A percentile compares a stretch with the other conserved stretches of the same genome.
phyloP scores from a whole-genome alignment of 2,797 vertebrate species.

The Emydoidea blandingii region DNA sequence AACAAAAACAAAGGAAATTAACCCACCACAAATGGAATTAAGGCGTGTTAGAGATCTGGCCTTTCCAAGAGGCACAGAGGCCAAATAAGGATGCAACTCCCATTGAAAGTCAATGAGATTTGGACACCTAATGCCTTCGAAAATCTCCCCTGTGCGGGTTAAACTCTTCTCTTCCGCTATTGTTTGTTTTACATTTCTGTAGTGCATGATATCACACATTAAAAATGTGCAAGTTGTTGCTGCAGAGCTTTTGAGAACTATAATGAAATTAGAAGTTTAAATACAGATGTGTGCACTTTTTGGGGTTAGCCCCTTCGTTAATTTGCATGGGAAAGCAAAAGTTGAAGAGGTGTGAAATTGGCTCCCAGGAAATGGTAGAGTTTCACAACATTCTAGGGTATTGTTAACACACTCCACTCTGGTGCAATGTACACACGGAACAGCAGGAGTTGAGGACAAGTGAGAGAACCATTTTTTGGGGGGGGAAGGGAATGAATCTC shows the following conservation, averaged over 20 bases:
- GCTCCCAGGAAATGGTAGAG: not conserved
- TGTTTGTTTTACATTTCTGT: not conserved
- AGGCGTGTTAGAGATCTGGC: not conserved
- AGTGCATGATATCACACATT: not conserved
- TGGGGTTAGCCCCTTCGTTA: not conserved
- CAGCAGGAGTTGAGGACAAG: constrained; percentile 36
- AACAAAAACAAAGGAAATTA: not conserved
- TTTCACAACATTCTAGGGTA: not conserved
- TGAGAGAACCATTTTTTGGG: not conserved
- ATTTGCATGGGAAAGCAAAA: not conserved
- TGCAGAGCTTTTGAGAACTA: not conserved
- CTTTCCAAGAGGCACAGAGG: not conserved
- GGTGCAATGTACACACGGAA: constrained; percentile 18
- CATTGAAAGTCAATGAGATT: not conserved
- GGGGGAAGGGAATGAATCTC: not conserved
- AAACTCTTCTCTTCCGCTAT: not conserved
- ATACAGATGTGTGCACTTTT: not conserved
- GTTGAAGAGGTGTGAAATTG: not conserved
- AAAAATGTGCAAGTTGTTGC: not conserved
- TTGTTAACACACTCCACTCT: not conserved
- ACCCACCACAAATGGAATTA: not conserved
- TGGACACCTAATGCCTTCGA: not conserved
- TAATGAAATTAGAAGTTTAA: not conserved
- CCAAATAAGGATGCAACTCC: not conserved
- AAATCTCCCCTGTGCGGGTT: not conserved